Conservation (phyloP, 2,797 vertebrate genomes). For the Pempheris klunzingeri region DNA sequence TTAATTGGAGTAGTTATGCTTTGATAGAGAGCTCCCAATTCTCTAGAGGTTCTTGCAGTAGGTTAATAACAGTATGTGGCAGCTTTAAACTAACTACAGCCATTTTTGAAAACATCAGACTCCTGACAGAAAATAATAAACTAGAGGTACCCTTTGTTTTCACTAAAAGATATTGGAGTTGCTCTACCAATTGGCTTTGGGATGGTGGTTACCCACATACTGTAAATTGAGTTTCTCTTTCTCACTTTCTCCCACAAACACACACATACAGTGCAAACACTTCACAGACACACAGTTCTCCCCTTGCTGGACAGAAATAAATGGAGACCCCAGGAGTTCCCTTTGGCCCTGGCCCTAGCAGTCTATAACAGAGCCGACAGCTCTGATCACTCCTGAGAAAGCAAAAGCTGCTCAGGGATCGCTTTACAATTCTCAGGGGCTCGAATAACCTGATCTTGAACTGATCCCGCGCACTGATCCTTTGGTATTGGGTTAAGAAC, state of each 20-base stretch:
- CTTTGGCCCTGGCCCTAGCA: slow-evolving; percentile 69
- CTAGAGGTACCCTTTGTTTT: slow-evolving; percentile 61
- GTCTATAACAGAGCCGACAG: slow-evolving; percentile 72
- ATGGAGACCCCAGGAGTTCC: slow-evolving; percentile 74
- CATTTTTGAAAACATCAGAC: slow-evolving; percentile 71
- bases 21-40: slow-evolving; percentile 71
- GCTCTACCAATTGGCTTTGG: slow-evolving; percentile 67
- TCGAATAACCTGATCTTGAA: slow-evolving; percentile 85
- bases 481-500: slow-evolving; percentile 82
- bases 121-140: slow-evolving; percentile 81
- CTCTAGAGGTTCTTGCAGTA: slow-evolving; percentile 64
- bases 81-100: slow-evolving; percentile 71
- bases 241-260: slow-evolving; percentile 65
- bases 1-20: slow-evolving; percentile 76
- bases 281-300: slow-evolving; percentile 49
- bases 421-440: slow-evolving; percentile 86
- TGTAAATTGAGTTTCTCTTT: slow-evolving; percentile 73
- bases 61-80: slow-evolving; percentile 73
- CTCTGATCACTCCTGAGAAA: slow-evolving; percentile 82
- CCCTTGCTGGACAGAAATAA: slow-evolving; percentile 67
- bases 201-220: slow-evolving; percentile 69
- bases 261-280: slow-evolving; percentile 61
- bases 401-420: slow-evolving; percentile 81
- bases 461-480: slow-evolving; percentile 80
- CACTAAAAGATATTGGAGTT: slow-evolving; percentile 68